These are phyloP conservation scores for Drosophila acutilabella DNA, from an alignment of 2,888 invertebrate genomes.

Conservation along the genomic window DNA sequence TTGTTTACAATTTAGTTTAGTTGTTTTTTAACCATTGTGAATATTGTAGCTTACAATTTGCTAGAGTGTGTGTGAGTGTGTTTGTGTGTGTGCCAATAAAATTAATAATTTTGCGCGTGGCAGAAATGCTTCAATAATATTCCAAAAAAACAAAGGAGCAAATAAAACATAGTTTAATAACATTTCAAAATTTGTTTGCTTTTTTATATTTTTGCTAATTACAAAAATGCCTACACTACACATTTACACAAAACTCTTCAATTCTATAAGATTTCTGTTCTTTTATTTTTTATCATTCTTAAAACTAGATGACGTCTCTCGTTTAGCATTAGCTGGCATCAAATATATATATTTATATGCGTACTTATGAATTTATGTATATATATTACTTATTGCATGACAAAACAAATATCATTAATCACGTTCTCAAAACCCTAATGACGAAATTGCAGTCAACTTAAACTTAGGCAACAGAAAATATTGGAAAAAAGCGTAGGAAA, in stretches of 20 bases:
- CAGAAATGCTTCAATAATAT: constrained; percentile 16
- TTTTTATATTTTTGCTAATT: constrained; percentile 62
- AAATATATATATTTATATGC: constrained; percentile 27
- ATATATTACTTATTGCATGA: constrained; percentile 50
- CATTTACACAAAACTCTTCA: constrained; percentile 63
- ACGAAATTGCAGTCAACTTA: constrained; percentile 67
- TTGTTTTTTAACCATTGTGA: constrained; percentile 14
- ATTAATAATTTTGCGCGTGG: constrained; percentile 58
- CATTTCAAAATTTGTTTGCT: constrained; percentile 66
- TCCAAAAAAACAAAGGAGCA: constrained; percentile 13
- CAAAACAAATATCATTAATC: constrained; percentile 67
- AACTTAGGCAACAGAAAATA: constrained; percentile 76
- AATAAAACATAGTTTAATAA: constrained; percentile 65
- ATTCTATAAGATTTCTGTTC: background rate
- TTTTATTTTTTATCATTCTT: constrained; percentile 44
- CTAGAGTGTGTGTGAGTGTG: constrained; percentile 39
- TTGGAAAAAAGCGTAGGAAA: constrained; percentile 59
- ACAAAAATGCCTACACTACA: constrained; percentile 79
- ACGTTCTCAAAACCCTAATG: constrained; percentile 51
- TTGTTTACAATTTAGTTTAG: constrained; percentile 13
- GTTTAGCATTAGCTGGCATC: constrained; percentile 69
- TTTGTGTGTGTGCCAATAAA: constrained; percentile 65
- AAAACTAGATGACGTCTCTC: constrained; percentile 67
- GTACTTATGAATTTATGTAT: constrained; percentile 5
- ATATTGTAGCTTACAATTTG: constrained; percentile 52